Evolutionary conservation across 2,888 invertebrate species (phyloP), one percentile per base, ranked within the genome.

Genomic region (Carabus problematicus): DNA sequence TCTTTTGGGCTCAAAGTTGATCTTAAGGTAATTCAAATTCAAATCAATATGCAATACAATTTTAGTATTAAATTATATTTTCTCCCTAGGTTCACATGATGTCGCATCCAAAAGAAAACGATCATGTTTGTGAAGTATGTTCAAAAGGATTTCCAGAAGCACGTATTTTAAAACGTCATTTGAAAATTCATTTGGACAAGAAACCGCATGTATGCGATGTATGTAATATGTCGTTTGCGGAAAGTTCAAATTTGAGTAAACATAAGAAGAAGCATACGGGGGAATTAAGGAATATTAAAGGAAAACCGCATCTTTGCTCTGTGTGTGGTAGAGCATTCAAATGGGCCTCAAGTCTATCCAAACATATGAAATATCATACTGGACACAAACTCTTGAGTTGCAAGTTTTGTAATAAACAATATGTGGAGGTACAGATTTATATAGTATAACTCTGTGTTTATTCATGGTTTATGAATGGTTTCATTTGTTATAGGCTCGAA

Each of bases 281-380:
- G 0, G 84, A 83, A 75, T 72, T 84, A 70, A 75, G 84, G 59
- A 83, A 83, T 71, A 79, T 83, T 42, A 78, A 79, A 64, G 82
- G 82, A 41, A 81, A 79, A 75, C 82, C 80, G 71, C 83, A 78
- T 78, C 75, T 84, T 58, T 84, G 83, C 74, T 82, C 82, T 0
- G 81, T 82, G 4, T 84, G 84, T 74, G 84, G 84, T 8, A 76
- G 83, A 71, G 79, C 81, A 1, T 84, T 84, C 71, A 84, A 84
- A 75, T 84, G 84, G 83, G 81, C 83, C 1, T 84, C 83, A 0
- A 84, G 84, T 72, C 76, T 84, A 42, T 83, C 83, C 0, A 84
- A 84, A 74, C 84, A 84, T 71, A 84, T 83, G 82, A 84, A 84
- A 72, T 83, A 84, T 73, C 84, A 84, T 72, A 84, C 84, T 1